Base-by-base conservation (phyloP, 1,140 invertebrate genomes). In the Conus ventricosus region DNA sequence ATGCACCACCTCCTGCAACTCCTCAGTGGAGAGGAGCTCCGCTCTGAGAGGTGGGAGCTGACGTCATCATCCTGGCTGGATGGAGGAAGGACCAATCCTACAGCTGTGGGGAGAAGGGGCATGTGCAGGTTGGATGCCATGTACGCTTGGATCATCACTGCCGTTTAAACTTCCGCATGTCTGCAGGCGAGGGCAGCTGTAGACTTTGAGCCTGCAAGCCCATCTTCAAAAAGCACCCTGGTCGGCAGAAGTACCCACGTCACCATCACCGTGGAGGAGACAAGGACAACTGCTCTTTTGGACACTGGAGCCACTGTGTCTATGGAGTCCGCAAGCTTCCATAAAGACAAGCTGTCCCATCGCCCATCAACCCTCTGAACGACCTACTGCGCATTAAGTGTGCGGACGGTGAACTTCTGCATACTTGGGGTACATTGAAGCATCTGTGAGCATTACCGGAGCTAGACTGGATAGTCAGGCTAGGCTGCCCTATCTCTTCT, bases 281-380 rank as follows among this genome's bases (percentile, higher is more conserved):
- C 53, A 15, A 10, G 4, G 17, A 39, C 13, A 81, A 81, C 27
- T 20, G 80, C 80, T 51, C 39, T 54, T 81, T 81, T 81, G 80
- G 80, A 81, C 53, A 81, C 80, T 6, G 80, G 80, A 20, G 27
- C 80, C 23, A 51, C 80, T n/a, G 80, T 81, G 13, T 81, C 80
- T 51, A 81, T 15, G 4, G 53, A 11, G 27, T 54, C 80, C 4
- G 80, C 15, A 54, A 81, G 17, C 25, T 81, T 81, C 80, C 25
- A 81, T 25, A 81, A 81, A 10, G 25, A 25, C 27, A 51, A 15
- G 27, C 53, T 81, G 25, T 25, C 17, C 5, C 80, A 81, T 25
- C 23, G 15, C 27, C 27, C 6, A 81, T 81, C 53, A 81, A 81
- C 27, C 80, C 80, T 5, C 80, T 81, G 13, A 15, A 39, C 25